These are phyloP conservation scores for Athene noctua DNA, from an alignment of 2,113 vertebrate genomes.

Conservation along the genomic window DNA sequence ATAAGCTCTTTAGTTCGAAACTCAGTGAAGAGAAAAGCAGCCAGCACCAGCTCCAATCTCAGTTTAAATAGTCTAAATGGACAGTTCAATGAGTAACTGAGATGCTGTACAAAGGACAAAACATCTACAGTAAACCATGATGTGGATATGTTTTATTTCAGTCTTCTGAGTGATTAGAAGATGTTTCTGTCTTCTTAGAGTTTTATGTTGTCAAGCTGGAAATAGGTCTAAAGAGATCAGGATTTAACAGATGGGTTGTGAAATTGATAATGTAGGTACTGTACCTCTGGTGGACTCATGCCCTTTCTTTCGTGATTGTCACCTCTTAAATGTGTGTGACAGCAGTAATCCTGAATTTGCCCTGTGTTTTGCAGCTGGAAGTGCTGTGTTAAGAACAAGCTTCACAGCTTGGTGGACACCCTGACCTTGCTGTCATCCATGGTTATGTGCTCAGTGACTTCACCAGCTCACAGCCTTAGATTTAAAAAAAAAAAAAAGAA, in stretches of 20 bases:
- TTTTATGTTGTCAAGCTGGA: background rate
- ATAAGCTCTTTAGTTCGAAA: background rate
- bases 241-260: conserved; percentile 18
- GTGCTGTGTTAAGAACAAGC: conserved; percentile 7
- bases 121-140: background rate
- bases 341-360: conserved; percentile 10
- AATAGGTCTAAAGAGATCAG: background rate
- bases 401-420: conserved; percentile 17
- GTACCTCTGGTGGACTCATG: background rate
- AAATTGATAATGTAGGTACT: background rate
- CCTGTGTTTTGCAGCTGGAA: conserved; percentile 32
- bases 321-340: conserved; percentile 26
- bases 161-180: background rate
- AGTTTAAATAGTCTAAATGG: background rate
- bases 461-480: background rate
- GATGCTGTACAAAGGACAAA: background rate
- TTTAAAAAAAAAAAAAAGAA: background rate
- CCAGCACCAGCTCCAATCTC: background rate
- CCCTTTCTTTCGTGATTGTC: conserved; percentile 17
- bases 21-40: background rate
- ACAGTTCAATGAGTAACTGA: background rate
- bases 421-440: background rate
- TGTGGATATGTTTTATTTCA: background rate
- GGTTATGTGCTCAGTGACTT: background rate
- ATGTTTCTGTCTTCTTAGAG: background rate